A percentile compares a stretch with the other conserved stretches of the same genome.
Evolutionary conservation across 2,797 vertebrate genomes (phyloP).

Genomic region (Macropus fuliginosus): DNA sequence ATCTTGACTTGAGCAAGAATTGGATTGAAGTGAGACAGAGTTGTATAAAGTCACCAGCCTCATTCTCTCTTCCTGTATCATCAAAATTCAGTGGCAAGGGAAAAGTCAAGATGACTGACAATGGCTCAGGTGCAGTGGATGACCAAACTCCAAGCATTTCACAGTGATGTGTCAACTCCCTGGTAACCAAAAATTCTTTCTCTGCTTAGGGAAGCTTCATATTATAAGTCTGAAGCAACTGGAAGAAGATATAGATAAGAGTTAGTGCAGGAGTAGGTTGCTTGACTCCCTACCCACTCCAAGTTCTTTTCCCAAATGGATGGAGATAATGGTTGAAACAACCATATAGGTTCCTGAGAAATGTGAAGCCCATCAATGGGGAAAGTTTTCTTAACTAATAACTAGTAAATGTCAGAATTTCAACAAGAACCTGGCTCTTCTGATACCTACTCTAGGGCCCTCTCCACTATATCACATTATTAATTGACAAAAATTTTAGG

Average conservation of each 20-base stretch:
- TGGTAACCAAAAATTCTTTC: background rate
- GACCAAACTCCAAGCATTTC: background rate
- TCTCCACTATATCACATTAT: background rate
- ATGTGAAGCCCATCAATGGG: background rate
- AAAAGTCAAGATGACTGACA: background rate
- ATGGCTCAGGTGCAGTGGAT: background rate
- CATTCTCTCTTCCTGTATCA: background rate
- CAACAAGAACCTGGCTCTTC: background rate
- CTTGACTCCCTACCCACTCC: background rate
- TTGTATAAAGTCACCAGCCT: background rate
- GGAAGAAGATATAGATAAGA: background rate
- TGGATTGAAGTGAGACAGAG: background rate
- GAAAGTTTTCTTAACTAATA: background rate
- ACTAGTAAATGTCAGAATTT: background rate
- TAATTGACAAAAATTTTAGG: slow-evolving; percentile 24
- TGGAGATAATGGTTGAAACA: background rate
- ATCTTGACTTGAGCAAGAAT: background rate
- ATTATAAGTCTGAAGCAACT: background rate
- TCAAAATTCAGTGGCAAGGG: background rate
- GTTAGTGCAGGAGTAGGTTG: background rate
- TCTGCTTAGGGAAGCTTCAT: background rate
- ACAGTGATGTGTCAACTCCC: background rate
- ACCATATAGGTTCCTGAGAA: background rate
- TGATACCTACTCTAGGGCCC: background rate
- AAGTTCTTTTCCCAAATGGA: background rate